Evolutionary conservation across 2,113 vertebrate species (phyloP), one percentile per base, ranked within the genome.

Genomic region (Macroglossus sobrinus): DNA sequence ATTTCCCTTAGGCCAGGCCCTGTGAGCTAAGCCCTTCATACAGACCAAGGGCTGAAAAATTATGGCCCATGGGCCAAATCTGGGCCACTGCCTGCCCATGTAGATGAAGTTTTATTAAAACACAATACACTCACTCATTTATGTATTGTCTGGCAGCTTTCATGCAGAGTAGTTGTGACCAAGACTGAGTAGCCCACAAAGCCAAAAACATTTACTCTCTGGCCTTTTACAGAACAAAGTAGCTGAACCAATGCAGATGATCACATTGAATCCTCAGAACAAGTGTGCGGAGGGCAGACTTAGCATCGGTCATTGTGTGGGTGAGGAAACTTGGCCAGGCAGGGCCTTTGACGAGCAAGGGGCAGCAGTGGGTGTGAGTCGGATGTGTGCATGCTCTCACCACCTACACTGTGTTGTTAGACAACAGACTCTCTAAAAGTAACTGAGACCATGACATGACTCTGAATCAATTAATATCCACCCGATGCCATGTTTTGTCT

Each of bases 381-480:
- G 66, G 86, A 78, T 9, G 14, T 15, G 45, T 21, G 45, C 4
- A 18, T 5, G 21, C 38, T 33, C 66, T 43, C 26, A 55, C 3
- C 7, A 7, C 66, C 24, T 12, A 91, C 14, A 47, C 80, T 71
- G 69, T 1, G 4, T 35, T 45, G 47, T 13, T 85, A 79, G 84
- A 88, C 59, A 61, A 28, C 63, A 47, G 80, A 63, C 26, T 33
- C 53, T 55, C 43, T 55, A 78, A 89, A 81, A 75, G 76, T 38
- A 87, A 91, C 61, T 22, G 75, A 87, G 79, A 76, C 43, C 9
- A n/a, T 33, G 0, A 98, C 97, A 98, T 98, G 98, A 97, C 97
- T 98, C 95, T 96, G 97, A 97, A 97, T 97, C 97, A 98, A 98
- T 98, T 97, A 96, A 98, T 97, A 98, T 98, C 98, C 96, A 96